Evolutionary conservation across 35 echinoderm and acorn worm genomes (phyloP).

Genomic region (Holothuria glaberrima): DNA sequence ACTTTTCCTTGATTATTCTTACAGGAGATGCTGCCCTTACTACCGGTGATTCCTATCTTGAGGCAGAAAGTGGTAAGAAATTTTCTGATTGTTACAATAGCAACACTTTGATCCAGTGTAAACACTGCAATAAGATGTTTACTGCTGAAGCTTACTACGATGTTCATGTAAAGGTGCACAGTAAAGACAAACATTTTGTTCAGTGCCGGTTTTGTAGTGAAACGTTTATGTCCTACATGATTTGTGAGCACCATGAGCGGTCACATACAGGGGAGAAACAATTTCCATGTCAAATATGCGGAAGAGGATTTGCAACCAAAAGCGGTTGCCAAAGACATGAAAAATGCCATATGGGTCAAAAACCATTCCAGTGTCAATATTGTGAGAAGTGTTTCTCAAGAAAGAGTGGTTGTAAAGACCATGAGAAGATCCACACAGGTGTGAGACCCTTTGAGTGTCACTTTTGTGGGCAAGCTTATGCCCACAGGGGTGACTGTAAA

Average conservation of each 20-base stretch:
- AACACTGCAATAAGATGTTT: too few relatives aligned
- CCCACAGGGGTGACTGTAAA: neutral
- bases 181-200: too few relatives aligned
- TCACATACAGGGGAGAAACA: slow-evolving; percentile 12
- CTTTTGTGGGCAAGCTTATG: slow-evolving; percentile 2
- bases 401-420: neutral
- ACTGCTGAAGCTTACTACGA: too few relatives aligned
- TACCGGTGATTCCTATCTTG: too few relatives aligned
- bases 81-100: too few relatives aligned
- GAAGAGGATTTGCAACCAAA: neutral
- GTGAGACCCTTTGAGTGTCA: slow-evolving; percentile 33
- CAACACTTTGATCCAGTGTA: too few relatives aligned
- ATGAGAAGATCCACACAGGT: slow-evolving; percentile 26
- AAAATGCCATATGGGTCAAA: slow-evolving; percentile 21
- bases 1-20: too few relatives aligned
- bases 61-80: too few relatives aligned
- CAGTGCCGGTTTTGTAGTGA: too few relatives aligned
- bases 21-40: too few relatives aligned
- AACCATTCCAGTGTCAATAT: neutral
- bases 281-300: neutral
- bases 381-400: neutral
- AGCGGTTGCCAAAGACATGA: slow-evolving; percentile 19
- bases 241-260: neutral
- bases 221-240: too few relatives aligned
- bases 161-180: too few relatives aligned